phyloP scores from a whole-genome alignment of 2,113 vertebrate species.

The Xiphophorus couchianus region DNA sequence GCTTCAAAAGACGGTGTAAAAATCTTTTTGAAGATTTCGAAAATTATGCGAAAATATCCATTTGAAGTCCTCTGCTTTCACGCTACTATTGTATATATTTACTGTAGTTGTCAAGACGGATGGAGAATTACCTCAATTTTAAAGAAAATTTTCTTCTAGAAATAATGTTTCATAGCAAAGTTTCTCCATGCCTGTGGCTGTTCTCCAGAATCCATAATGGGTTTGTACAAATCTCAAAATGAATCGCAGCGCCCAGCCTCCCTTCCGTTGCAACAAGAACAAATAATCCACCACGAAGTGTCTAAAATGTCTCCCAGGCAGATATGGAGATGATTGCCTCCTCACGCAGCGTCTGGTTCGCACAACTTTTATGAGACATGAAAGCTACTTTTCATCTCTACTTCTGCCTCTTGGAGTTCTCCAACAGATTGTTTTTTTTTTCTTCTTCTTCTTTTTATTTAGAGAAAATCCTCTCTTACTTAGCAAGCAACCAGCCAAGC shows the following conservation, averaged over 20 bases:
- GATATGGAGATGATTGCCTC: slow-evolving; percentile 56
- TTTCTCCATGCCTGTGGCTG: slow-evolving; percentile 25
- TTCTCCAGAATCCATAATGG: slow-evolving; percentile 37
- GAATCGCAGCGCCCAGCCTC: slow-evolving; percentile 25
- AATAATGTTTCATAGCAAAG: slow-evolving; percentile 3
- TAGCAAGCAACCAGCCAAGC: slow-evolving; percentile 16
- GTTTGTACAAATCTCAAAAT: slow-evolving; percentile 30
- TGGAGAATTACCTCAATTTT: slow-evolving; percentile 25
- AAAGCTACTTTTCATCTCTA: slow-evolving; percentile 53
- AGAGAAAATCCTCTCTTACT: slow-evolving; percentile 30
- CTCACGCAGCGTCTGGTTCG: slow-evolving; percentile 33
- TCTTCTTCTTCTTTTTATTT: neutral
- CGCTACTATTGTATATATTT: neutral
- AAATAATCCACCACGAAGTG: slow-evolving; percentile 58
- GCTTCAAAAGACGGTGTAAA: neutral
- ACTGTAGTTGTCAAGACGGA: slow-evolving; percentile 10
- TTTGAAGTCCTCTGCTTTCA: slow-evolving; percentile 2
- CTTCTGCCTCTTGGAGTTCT: slow-evolving; percentile 32
- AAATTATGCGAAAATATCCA: slow-evolving; percentile 19
- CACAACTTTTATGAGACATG: slow-evolving; percentile 43
- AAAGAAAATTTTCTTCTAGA: slow-evolving; percentile 39
- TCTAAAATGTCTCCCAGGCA: slow-evolving; percentile 49
- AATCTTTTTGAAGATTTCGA: slow-evolving; percentile 1
- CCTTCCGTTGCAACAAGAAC: slow-evolving; percentile 37
- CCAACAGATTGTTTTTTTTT: neutral